Percentiles rank a stretch among this genome's conserved stretches.
Conservation (phyloP, 2,113 vertebrate genomes). For the Hucho hucho region DNA sequence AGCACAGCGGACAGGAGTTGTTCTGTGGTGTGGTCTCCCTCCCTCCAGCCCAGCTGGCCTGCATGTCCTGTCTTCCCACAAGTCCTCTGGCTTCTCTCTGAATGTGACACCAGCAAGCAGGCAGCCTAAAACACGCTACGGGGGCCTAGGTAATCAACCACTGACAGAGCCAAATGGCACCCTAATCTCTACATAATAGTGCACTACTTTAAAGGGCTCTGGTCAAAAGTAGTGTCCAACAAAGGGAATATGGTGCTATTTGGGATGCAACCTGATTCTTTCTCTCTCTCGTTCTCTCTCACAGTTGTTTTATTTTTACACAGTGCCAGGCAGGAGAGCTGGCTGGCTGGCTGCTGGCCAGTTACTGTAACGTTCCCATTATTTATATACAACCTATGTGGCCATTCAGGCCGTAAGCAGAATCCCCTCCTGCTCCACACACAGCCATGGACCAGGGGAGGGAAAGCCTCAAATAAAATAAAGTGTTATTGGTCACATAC, state of each 20-base stretch:
- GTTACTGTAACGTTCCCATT: not conserved
- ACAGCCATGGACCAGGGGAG: no score
- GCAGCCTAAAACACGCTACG: not conserved
- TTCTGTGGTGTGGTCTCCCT: no score
- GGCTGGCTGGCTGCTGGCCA: not conserved
- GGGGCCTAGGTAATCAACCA: not conserved
- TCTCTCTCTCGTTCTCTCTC: not conserved
- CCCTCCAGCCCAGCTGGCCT: not conserved
- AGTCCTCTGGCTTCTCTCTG: not conserved
- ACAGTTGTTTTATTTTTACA: not conserved
- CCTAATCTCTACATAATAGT: no score
- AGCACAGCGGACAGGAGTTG: no score
- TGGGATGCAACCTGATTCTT: not conserved
- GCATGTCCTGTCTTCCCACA: not conserved
- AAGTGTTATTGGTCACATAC: no score
- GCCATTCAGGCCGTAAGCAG: no score
- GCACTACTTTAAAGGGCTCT: no score
- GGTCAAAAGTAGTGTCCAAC: no score
- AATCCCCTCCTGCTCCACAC: no score
- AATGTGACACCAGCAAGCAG: conserved; percentile 3
- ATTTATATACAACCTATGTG: no score
- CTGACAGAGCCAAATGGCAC: not conserved
- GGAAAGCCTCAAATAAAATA: no score
- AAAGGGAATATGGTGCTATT: no score
- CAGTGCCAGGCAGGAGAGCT: not conserved